A percentile compares a stretch with the other conserved stretches of the same genome.
phyloP scores from a whole-genome alignment of 1,140 invertebrate species.

The Aphis gossypii region DNA sequence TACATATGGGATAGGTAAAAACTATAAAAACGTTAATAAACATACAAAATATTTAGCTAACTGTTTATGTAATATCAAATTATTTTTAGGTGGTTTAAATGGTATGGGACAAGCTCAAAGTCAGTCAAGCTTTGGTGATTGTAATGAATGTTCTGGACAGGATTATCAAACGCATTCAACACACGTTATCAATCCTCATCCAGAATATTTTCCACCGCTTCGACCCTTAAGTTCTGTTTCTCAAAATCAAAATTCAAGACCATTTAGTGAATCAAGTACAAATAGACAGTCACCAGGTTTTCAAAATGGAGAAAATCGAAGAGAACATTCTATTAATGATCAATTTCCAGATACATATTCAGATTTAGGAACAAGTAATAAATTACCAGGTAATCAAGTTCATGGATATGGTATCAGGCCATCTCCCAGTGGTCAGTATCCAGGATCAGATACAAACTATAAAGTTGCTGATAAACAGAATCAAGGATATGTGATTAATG shows the following conservation, averaged over 20 bases:
- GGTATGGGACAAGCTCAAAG: constrained; percentile 96
- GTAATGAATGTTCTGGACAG: constrained; percentile 64
- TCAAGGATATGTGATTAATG: not conserved
- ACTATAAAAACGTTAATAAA: not conserved
- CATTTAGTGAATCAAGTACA: not conserved
- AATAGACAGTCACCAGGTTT: not conserved
- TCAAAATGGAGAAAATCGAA: not conserved
- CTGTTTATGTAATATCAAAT: not conserved
- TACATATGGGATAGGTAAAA: not conserved
- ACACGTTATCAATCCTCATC: not conserved
- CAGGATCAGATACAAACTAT: not conserved
- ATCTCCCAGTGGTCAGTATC: not conserved
- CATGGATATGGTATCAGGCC: not conserved
- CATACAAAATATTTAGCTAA: not conserved
- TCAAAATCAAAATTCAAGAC: constrained; percentile 27
- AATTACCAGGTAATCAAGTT: not conserved
- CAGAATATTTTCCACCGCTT: not conserved
- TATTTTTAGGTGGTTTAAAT: constrained; percentile 86
- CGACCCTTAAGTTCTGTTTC: not conserved
- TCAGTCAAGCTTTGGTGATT: constrained; percentile 66
- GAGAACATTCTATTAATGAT: not conserved
- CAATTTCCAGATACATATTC: constrained; percentile 2
- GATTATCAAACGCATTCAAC: not conserved
- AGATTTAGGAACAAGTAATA: not conserved
- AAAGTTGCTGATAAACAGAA: not conserved